These are phyloP conservation scores for Pammene aurita DNA, from an alignment of 2,888 invertebrate species.

Conservation along the genomic window DNA sequence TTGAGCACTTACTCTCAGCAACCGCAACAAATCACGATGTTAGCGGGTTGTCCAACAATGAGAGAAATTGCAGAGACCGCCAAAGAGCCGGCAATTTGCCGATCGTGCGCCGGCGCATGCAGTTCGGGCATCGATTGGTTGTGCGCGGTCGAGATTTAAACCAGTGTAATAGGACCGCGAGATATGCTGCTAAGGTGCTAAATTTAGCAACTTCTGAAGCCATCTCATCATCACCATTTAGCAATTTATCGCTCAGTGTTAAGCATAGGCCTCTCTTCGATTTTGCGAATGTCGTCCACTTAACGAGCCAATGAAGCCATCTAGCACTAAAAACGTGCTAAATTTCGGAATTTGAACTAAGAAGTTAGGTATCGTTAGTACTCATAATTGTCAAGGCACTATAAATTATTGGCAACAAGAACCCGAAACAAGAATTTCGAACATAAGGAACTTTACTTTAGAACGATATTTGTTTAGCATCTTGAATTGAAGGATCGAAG, in stretches of 20 bases:
- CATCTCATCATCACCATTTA: too few species aligned
- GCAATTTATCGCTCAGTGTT: too few species aligned
- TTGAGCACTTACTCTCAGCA: background rate
- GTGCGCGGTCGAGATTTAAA: background rate
- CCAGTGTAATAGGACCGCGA: background rate
- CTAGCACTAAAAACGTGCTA: background rate
- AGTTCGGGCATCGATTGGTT: background rate
- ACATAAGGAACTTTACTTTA: background rate
- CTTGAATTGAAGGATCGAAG: background rate
- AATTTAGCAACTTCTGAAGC: background rate
- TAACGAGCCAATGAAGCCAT: background rate
- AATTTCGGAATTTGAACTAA: background rate
- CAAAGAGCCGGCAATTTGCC: conserved; percentile 50
- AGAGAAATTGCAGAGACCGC: conserved; percentile 39
- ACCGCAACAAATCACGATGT: conserved; percentile 46
- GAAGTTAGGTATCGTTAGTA: too few species aligned
- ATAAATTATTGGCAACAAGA: too few species aligned
- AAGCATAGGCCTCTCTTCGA: too few species aligned
- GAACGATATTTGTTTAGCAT: background rate
- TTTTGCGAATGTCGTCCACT: too few species aligned
- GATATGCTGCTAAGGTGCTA: background rate
- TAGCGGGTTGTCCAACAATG: conserved; percentile 54
- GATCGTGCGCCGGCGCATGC: conserved; percentile 71
- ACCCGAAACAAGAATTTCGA: background rate
- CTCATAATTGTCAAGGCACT: too few species aligned